Conservation (phyloP, 2,113 vertebrate species). For the Coregonus clupeaformis region DNA sequence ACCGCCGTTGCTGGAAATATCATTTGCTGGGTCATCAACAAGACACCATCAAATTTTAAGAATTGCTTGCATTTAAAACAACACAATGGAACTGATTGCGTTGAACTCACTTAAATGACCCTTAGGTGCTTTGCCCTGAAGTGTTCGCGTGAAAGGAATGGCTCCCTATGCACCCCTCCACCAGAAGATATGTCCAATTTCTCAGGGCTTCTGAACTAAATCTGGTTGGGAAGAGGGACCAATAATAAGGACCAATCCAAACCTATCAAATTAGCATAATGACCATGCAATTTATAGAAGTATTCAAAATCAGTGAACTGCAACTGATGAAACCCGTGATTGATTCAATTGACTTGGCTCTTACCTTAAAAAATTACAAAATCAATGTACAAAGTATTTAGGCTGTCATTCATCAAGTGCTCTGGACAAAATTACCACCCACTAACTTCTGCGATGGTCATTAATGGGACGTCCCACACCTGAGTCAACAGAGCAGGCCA, state of each 20-base stretch:
- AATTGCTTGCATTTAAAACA: slow-evolving; percentile 21
- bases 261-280: slow-evolving; percentile 29
- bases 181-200: slow-evolving; percentile 16
- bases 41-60: slow-evolving; percentile 13
- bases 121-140: slow-evolving; percentile 22
- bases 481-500: slow-evolving; percentile 63
- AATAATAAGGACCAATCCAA: slow-evolving; percentile 20
- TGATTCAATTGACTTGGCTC: slow-evolving; percentile 16
- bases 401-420: slow-evolving; percentile 28
- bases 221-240: slow-evolving; percentile 9
- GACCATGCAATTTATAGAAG: slow-evolving; percentile 6
- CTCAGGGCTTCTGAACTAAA: slow-evolving; percentile 15
- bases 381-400: slow-evolving; percentile 35
- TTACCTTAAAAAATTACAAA: slow-evolving; percentile 7
- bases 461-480: slow-evolving; percentile 58
- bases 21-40: slow-evolving; percentile 31
- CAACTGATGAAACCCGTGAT: background rate
- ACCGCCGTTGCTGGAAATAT: slow-evolving; percentile 23
- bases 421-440: slow-evolving; percentile 47
- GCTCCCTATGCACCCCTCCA: slow-evolving; percentile 3
- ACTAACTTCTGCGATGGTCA: slow-evolving; percentile 47
- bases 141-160: slow-evolving; percentile 28
- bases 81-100: slow-evolving; percentile 26
- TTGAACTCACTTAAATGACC: slow-evolving; percentile 34
- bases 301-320: too few species aligned